Evolutionary conservation across 1,140 invertebrate species (phyloP).

Genomic region (Radopholus similis): DNA sequence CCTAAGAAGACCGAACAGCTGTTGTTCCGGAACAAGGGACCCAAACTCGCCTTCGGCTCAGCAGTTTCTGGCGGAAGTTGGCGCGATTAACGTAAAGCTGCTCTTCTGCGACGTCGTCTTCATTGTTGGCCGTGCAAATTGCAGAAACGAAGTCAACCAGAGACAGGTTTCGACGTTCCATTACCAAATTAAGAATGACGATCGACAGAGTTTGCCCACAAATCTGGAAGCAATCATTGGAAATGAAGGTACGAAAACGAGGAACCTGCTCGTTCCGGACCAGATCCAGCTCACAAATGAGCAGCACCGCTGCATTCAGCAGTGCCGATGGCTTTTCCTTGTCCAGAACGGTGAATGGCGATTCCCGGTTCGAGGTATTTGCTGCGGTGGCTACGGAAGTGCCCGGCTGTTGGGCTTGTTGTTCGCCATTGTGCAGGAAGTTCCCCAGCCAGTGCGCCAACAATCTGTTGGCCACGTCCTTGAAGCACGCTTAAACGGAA

Average conservation of each 20-base stretch:
- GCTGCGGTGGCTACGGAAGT: too few relatives aligned
- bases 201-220: background rate
- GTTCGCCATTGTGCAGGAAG: constrained; percentile 3
- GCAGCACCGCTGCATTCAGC: constrained; percentile 2
- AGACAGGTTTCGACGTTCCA: background rate
- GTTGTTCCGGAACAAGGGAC: background rate
- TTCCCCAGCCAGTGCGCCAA: constrained; percentile 9
- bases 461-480: constrained; percentile 14
- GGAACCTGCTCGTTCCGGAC: constrained; percentile 8
- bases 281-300: constrained; percentile 7
- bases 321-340: background rate
- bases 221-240: background rate
- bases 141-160: background rate
- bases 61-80: constrained; percentile 8
- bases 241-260: background rate
- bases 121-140: background rate
- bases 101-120: background rate
- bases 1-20: constrained; percentile 14
- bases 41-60: background rate
- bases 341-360: background rate
- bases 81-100: background rate
- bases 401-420: background rate
- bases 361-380: background rate
- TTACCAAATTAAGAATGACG: background rate
- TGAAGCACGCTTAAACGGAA: constrained; percentile 12